Percentiles rank a stretch among this genome's conserved stretches.
phyloP scores from a whole-genome alignment of 2,888 invertebrate genomes.

The Fragum sueziense region DNA sequence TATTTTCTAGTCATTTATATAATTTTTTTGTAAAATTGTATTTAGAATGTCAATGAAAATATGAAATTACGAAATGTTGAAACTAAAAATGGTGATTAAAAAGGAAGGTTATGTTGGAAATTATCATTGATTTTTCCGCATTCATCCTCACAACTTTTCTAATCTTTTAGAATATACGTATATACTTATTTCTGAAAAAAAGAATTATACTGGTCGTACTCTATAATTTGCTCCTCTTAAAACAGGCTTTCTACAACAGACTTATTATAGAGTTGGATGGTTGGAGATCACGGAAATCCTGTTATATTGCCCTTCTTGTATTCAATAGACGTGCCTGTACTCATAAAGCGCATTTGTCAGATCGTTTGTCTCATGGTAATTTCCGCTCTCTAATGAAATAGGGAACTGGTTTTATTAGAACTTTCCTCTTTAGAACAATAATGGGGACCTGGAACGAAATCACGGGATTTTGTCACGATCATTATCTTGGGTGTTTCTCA shows the following conservation, averaged over 20 bases:
- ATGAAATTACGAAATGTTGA: too few species aligned
- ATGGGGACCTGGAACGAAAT: too few species aligned
- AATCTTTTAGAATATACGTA: too few species aligned
- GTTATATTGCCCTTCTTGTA: constrained; percentile 23
- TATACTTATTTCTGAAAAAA: too few species aligned
- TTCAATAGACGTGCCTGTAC: constrained; percentile 45
- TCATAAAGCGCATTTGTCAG: constrained; percentile 55
- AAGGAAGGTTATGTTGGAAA: too few species aligned
- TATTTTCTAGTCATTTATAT: too few species aligned
- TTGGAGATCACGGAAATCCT: constrained; percentile 15
- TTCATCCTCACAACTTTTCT: too few species aligned
- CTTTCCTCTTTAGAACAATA: background rate
- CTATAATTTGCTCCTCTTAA: background rate
- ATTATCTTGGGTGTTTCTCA: background rate
- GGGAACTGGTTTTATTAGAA: constrained; percentile 54
- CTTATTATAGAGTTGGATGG: constrained; percentile 14
- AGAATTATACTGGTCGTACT: too few species aligned
- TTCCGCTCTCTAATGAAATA: constrained; percentile 59
- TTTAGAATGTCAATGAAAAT: too few species aligned
- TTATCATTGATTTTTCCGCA: too few species aligned
- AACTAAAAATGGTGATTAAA: too few species aligned
- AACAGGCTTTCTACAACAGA: constrained; percentile 3
- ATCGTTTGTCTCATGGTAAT: constrained; percentile 62
- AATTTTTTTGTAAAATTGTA: too few species aligned
- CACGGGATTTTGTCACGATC: background rate